Percentiles rank a stretch among this genome's conserved stretches.
Conservation (phyloP, 2,797 vertebrate species). For the Sebastiscus albofasciatus region DNA sequence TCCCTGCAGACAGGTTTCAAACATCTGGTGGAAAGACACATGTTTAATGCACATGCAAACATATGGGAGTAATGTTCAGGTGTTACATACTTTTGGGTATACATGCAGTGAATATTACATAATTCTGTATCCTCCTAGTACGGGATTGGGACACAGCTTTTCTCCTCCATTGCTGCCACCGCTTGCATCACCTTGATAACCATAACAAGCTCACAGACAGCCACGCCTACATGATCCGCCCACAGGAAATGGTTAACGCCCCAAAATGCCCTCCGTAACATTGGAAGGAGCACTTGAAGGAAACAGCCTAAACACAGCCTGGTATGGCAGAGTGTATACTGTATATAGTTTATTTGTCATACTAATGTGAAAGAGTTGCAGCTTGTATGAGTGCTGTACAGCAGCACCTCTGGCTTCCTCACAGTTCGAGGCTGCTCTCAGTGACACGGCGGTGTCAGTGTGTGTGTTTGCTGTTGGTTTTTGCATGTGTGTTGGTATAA, state of each 20-base stretch:
- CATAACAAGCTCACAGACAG: neutral
- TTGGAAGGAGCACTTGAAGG: neutral
- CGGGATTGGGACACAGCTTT: neutral
- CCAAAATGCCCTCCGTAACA: conserved; percentile 35
- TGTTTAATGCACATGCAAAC: neutral
- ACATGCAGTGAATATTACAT: neutral
- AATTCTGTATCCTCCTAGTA: neutral
- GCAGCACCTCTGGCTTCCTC: neutral
- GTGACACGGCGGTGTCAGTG: conserved; percentile 5
- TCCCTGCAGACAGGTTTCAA: neutral
- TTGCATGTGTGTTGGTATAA: conserved; percentile 65
- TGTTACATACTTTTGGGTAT: neutral
- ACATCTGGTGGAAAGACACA: neutral
- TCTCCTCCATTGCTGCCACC: neutral
- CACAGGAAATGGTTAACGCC: conserved; percentile 19
- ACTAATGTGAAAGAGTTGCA: neutral
- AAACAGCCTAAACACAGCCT: neutral
- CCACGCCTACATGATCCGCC: conserved; percentile 39
- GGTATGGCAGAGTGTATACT: neutral
- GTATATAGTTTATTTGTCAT: neutral
- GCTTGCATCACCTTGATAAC: conserved; percentile 38
- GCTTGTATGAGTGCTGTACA: neutral
- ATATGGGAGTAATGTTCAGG: neutral
- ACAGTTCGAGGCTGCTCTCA: neutral
- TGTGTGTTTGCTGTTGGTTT: conserved; percentile 57